A percentile compares a stretch with the other conserved stretches of the same genome.
Evolutionary conservation across 1,140 invertebrate species (phyloP).

Genomic region (Lasioglossum albipes): DNA sequence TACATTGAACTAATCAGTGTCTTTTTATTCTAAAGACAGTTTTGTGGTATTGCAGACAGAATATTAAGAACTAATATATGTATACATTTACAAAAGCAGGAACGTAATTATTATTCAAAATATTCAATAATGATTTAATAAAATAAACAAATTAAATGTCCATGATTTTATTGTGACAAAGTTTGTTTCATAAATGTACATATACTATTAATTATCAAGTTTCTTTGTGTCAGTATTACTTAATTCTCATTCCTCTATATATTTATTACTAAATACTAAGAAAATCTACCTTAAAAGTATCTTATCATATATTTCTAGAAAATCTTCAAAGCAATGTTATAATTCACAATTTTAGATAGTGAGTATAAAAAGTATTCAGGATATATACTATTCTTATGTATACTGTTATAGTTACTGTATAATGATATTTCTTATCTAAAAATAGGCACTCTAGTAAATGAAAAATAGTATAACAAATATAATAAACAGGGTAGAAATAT

Average conservation of each 20-base stretch:
- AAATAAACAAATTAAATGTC: background rate
- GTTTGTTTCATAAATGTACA: background rate
- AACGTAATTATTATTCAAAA: background rate
- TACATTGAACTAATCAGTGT: constrained; percentile 28
- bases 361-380: background rate
- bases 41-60: background rate
- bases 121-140: background rate
- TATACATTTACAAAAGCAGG: background rate
- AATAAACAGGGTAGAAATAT: background rate
- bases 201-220: background rate
- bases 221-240: background rate
- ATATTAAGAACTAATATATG: background rate
- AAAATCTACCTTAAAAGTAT: background rate
- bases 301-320: constrained; percentile 1
- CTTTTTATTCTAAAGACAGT: background rate
- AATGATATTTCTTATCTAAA: background rate
- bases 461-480: constrained; percentile 5
- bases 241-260: background rate
- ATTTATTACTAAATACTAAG: background rate
- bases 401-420: background rate
- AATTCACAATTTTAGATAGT: background rate
- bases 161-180: background rate
- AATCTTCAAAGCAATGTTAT: background rate
- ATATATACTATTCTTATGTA: constrained; percentile 14
- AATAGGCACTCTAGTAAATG: background rate